Evolutionary conservation across 2,113 vertebrate genomes (phyloP), one percentile per base, ranked within the genome.

Genomic region (Cnemophilus loriae): DNA sequence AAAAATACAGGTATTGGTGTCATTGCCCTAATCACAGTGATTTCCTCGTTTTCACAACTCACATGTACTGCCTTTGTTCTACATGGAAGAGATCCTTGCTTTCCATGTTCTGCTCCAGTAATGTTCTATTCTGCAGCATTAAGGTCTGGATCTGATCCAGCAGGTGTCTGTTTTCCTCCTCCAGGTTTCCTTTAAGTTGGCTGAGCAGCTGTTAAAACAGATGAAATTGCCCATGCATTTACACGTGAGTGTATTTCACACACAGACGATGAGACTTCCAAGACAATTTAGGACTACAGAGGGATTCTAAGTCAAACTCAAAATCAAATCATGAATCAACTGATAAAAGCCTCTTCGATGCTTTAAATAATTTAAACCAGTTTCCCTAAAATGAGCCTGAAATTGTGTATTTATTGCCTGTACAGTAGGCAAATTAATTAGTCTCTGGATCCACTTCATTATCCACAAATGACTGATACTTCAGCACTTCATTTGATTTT

Each of bases 61-160:
- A 99, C 99, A 99, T 99, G 97, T 99, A 99, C 87, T 99, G 99
- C 97, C 99, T 98, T 98, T 99, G 99, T 93, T 99, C 99, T 16
- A 99, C 99, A 28, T 99, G 99, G 97, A 99, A 99, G 89, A 99
- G 98, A 97, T 99, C 99, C 96, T 99, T 99, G 99, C 99, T 99
- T 98, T 99, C 99, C 99, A 99, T 99, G 87, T 99, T 99, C 97
- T 99, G 99, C 93, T 99, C 99, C 97, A 99, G 97, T 57, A 99
- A 96, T 2, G 99, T 99, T 97, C 98, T 99, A 93, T 99, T 99
- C 95, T 99, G 99, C 24, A 99, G 98, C 99, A 99, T 99, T 97
- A 99, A 97, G 59, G 99, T 99, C 97, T 99, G 99, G 97, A 99
- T 99, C 98, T 99, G 99, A 98, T 99, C 99, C 93, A 99, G 95